phyloP scores from a whole-genome alignment of 2,797 vertebrate genomes.

The Dermochelys coriacea region DNA sequence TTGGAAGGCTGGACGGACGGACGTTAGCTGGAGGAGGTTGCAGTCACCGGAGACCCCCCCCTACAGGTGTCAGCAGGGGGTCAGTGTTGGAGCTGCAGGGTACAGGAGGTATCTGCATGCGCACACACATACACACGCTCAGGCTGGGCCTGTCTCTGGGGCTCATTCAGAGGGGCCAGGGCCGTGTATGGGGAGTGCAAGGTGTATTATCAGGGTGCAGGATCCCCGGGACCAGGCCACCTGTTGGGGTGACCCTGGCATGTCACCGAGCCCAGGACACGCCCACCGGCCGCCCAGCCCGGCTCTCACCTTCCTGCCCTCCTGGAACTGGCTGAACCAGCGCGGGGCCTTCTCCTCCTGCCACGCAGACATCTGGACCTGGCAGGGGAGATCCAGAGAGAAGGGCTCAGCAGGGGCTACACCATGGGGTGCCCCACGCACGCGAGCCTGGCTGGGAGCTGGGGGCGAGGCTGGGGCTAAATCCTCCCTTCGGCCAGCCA shows the following conservation, averaged over 20 bases:
- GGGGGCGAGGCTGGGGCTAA: neutral
- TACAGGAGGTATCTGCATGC: neutral
- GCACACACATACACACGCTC: no score
- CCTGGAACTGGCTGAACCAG: conserved; percentile 87
- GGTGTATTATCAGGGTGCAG: neutral
- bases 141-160: neutral
- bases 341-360: conserved; percentile 81
- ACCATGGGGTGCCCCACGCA: no score
- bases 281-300: fast-evolving
- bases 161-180: neutral
- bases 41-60: no score
- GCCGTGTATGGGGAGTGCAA: fast-evolving
- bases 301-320: conserved; percentile 83
- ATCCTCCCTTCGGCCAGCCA: neutral
- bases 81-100: no score
- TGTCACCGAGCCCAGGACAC: neutral
- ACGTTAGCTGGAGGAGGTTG: neutral
- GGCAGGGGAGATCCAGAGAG: fast-evolving
- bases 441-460: neutral
- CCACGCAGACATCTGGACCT: conserved; percentile 88
- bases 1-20: neutral
- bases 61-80: no score
- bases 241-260: neutral
- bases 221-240: neutral
- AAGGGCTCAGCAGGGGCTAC: no score